Percentiles rank a stretch among this genome's conserved stretches.
Conservation (phyloP, 2,888 invertebrate species). For the Gryllus longicercus region DNA sequence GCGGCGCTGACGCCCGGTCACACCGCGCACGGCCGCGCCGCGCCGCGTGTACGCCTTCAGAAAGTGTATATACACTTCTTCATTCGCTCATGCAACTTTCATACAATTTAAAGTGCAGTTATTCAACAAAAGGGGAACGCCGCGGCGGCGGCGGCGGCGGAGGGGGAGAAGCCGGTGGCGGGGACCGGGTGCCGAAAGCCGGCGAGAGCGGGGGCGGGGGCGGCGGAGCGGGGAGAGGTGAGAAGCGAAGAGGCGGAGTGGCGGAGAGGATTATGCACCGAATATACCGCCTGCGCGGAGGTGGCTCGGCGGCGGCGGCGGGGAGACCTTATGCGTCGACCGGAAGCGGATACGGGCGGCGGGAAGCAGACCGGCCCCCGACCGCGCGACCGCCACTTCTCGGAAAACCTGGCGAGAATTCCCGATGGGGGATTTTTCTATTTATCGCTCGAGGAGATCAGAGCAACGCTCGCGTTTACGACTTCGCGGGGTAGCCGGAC, state of each 20-base stretch:
- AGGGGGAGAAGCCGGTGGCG: background rate
- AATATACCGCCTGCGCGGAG: conserved; percentile 25
- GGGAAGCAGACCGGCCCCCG: background rate
- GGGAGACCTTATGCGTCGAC: background rate
- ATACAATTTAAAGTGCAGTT: conserved; percentile 56
- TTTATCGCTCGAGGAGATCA: conserved; percentile 8
- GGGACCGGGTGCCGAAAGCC: background rate
- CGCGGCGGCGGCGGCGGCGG: background rate
- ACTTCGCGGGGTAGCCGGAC: background rate
- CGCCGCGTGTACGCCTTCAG: background rate
- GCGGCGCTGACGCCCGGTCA: background rate
- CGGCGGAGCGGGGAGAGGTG: conserved; percentile 25
- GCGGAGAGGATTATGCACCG: conserved; percentile 30
- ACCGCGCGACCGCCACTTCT: background rate
- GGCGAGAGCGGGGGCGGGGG: conserved; percentile 20
- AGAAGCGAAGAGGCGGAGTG: conserved; percentile 30
- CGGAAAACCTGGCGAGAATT: conserved; percentile 4
- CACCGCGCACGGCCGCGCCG: background rate
- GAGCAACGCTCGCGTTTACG: conserved; percentile 1
- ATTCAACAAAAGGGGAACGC: conserved; percentile 45
- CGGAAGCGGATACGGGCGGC: background rate
- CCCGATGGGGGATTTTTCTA: conserved; percentile 11
- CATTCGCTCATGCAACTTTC: conserved; percentile 55
- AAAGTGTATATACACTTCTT: conserved; percentile 17
- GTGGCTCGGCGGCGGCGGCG: background rate